These are phyloP conservation scores for Centropristis striata DNA, from an alignment of 2,113 vertebrate species.

Conservation along the genomic window DNA sequence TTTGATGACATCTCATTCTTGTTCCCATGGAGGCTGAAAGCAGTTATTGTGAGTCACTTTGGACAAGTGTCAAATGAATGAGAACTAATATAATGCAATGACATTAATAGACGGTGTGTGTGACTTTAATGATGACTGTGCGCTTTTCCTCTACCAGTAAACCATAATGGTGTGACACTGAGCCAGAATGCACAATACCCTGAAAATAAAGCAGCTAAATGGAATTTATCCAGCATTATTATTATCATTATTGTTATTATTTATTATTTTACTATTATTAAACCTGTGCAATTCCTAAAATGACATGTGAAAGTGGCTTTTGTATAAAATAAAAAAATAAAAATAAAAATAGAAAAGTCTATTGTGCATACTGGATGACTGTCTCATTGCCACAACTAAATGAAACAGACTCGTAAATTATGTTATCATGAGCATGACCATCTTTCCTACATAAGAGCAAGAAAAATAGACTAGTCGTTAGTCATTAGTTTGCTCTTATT, in stretches of 20 bases:
- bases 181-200: background rate
- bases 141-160: background rate
- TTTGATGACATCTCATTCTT: background rate
- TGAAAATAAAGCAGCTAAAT: background rate
- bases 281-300: background rate
- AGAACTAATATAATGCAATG: slow-evolving; percentile 8
- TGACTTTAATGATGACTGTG: background rate
- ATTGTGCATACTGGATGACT: background rate
- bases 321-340: background rate
- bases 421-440: no score
- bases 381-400: background rate
- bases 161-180: background rate
- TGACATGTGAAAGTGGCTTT: background rate
- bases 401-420: background rate
- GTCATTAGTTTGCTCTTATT: no score
- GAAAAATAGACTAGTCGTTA: no score
- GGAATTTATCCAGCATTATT: background rate
- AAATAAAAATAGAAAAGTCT: background rate
- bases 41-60: slow-evolving; percentile 7
- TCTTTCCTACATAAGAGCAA: no score
- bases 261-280: no score
- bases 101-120: background rate
- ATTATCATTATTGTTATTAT: background rate
- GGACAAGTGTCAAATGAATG: background rate
- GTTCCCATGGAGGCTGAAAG: background rate